Evolutionary conservation across 2,113 vertebrate species (phyloP), one percentile per base, ranked within the genome.

Genomic region (Sterrhoptilus dennistouni): DNA sequence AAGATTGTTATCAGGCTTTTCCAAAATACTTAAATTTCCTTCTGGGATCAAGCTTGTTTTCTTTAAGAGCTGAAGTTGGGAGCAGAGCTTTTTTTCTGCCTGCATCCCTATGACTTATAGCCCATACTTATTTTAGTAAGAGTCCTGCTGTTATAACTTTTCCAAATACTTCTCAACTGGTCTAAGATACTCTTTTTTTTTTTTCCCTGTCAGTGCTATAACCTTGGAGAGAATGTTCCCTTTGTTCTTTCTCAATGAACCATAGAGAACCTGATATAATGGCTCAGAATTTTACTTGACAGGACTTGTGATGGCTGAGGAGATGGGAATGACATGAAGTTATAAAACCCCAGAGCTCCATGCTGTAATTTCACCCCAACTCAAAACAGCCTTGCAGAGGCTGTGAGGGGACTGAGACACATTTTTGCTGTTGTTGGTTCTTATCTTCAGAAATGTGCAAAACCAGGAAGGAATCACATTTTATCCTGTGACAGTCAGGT

Each of bases 231-330:
- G 95, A 97, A 96, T 90, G 90, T 94, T 94, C 36, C 52, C 90
- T 97, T 97, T 96, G 96, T 96, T 97, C 93, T 91, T 94, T 91
- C 90, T 96, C 93, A 94, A 78, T 83, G 95, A 96, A 94, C 95
- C 92, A 88, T 63, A 95, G 59, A 94, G 69, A 94, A 92, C 92
- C 93, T 96, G 87, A 91, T 57, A 57, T 74, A 97, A 95, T 86
- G 52, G 83, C 76, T 96, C n/a, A 70, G 76, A 83, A 83, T 94
- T 93, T 93, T 93, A 60, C 87, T 95, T 96, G 93, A 88, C 87
- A 83, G 75, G 75, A 66, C 64, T 70, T 49, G 90, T 88, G 95
- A 91, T 63, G 85, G 88, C 64, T 89, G 79, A 97, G 52, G 76
- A 95, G 90, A 93, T 45, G 82, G 75, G 82, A 83, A 50, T 1